phyloP scores from a whole-genome alignment of 2,797 vertebrate genomes.

The Scolopax bukidnonensis region DNA sequence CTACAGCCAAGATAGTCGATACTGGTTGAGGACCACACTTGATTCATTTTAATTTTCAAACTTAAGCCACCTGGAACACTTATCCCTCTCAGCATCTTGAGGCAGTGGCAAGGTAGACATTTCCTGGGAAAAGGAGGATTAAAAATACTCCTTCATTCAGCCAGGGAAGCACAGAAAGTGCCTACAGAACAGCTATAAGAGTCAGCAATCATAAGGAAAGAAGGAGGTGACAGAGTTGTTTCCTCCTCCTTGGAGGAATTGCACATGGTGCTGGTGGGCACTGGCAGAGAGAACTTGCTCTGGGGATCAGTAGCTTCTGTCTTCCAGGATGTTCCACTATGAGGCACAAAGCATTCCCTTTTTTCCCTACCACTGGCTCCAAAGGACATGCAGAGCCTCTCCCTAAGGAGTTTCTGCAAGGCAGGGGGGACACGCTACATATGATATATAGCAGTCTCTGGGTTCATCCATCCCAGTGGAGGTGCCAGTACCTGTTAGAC shows the following conservation, averaged over 20 bases:
- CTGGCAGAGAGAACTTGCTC: background rate
- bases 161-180: background rate
- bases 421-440: background rate
- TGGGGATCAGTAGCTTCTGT: background rate
- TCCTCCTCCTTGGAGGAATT: background rate
- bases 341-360: background rate
- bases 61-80: too few relatives aligned
- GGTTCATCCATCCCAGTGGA: background rate
- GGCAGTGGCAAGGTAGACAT: too few relatives aligned
- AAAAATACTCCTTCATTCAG: too few relatives aligned
- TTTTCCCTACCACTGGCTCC: background rate
- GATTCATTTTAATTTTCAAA: too few relatives aligned
- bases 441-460: background rate
- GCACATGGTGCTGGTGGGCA: background rate
- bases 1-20: background rate
- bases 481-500: background rate
- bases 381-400: background rate
- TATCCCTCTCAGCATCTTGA: too few relatives aligned
- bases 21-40: too few relatives aligned
- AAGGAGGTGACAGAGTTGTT: background rate
- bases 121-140: too few relatives aligned
- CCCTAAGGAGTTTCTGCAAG: background rate
- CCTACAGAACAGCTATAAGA: background rate
- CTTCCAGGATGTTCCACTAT: background rate
- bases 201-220: background rate